Evolutionary conservation across 1,140 invertebrate species (phyloP).

Genomic region (Aphelinus certus): DNA sequence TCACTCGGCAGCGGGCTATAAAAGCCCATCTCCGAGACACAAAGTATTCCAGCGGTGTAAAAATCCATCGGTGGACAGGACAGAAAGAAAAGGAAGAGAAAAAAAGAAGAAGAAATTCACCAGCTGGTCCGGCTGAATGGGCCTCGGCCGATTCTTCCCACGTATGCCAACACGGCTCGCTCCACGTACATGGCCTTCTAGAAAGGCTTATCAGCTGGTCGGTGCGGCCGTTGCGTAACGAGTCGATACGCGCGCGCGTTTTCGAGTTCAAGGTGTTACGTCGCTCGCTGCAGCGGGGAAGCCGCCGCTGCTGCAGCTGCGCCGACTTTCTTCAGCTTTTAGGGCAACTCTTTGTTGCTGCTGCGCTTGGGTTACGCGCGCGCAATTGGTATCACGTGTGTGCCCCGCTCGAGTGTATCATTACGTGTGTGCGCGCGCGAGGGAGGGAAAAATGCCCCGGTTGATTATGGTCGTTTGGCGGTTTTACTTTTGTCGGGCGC

Average conservation of each 20-base stretch:
- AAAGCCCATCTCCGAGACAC: too few relatives aligned
- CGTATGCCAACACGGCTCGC: slow-evolving; percentile 13
- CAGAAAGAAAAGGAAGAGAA: too few relatives aligned
- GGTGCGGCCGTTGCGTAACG: background rate
- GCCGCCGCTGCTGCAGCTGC: background rate
- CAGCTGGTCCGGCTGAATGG: too few relatives aligned
- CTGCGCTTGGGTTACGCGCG: background rate
- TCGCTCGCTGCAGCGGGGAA: background rate
- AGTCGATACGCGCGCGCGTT: background rate
- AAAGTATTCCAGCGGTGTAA: too few relatives aligned
- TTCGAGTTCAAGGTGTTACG: slow-evolving; percentile 37
- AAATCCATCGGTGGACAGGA: too few relatives aligned
- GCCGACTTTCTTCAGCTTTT: background rate
- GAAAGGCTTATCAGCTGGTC: slow-evolving; percentile 35
- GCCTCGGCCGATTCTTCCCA: slow-evolving; percentile 34
- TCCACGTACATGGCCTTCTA: slow-evolving; percentile 32
- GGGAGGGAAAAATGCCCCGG: background rate
- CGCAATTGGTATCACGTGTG: background rate
- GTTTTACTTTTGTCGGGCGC: slow-evolving; percentile 13
- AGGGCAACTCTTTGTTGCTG: background rate
- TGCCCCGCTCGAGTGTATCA: too few relatives aligned
- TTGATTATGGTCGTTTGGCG: slow-evolving; percentile 28
- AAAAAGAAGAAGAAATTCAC: too few relatives aligned
- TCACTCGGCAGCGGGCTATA: too few relatives aligned
- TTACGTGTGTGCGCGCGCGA: background rate